Evolutionary conservation across 1,140 invertebrate genomes (phyloP).

Genomic region (Calephelis nemesis): DNA sequence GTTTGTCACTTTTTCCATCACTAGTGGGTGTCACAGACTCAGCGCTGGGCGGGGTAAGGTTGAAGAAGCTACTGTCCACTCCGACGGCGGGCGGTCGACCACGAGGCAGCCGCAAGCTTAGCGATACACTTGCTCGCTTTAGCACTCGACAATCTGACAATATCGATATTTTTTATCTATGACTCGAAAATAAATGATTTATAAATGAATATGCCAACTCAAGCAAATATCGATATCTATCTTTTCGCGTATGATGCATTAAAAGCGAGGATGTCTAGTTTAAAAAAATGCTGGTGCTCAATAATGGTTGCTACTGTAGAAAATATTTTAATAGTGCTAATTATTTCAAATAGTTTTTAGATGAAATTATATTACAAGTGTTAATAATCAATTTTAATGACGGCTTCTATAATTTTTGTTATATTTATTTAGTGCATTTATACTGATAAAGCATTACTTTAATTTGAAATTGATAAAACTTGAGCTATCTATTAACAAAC

Average conservation of each 20-base stretch:
- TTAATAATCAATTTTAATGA: too few species aligned
- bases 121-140: constrained; percentile 70
- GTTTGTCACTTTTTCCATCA: constrained; percentile 37
- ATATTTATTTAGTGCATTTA: too few species aligned
- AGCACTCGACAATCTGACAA: constrained; percentile 72
- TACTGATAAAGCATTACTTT: too few species aligned
- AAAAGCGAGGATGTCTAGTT: constrained; percentile 46
- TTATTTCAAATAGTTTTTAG: too few species aligned
- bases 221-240: constrained; percentile 39
- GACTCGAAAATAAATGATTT: constrained; percentile 14
- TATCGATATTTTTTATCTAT: constrained; percentile 34
- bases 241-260: constrained; percentile 33
- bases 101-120: constrained; percentile 68
- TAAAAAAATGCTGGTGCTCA: constrained; percentile 23
- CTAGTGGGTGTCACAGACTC: constrained; percentile 59
- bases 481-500: too few species aligned
- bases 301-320: constrained; percentile 22
- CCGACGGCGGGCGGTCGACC: constrained; percentile 61
- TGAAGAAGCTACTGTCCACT: constrained; percentile 56
- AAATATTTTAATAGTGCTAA: too few species aligned
- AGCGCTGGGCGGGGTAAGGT: constrained; percentile 70
- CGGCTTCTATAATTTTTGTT: too few species aligned
- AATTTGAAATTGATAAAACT: too few species aligned
- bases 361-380: too few species aligned
- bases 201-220: constrained; percentile 4